Evolutionary conservation across 1,140 invertebrate species (phyloP), one percentile per base, ranked within the genome.

Genomic region (Drosophila repletoides): DNA sequence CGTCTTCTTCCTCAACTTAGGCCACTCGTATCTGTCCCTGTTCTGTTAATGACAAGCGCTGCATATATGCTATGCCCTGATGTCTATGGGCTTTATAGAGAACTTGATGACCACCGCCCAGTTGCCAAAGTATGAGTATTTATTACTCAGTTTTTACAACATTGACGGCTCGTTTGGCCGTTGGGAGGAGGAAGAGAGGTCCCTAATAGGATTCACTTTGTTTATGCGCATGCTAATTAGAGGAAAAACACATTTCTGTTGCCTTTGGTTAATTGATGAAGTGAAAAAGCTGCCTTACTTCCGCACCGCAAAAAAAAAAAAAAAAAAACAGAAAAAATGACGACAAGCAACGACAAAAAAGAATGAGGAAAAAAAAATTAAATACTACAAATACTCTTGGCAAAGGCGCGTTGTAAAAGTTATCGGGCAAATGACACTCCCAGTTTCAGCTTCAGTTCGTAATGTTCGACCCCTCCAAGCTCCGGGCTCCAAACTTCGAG

Each of bases 201-300:
- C 61, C n/a, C 58, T 84, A 83, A 84, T 84, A 83, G 79, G 79
- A 83, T 83, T 76, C 76, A 61, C 69, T 79, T 75, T 83, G 79
- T 83, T 83, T 83, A 83, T 84, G 75, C 86, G 48, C 74, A 83
- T 83, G 79, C 80, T 83, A 83, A 83, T 83, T 84, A 84, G 79
- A 83, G 79, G 61, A 83, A 77, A 83, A 76, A 79, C 76, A 80
- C 71, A 80, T 67, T 86, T 83, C 52, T 83, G 74, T 53, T 79
- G 79, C 80, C 74, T 64, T 83, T 77, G 80, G 61, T 84, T 83
- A 83, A 83, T 83, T 83, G 79, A 83, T 86, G 79, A 83, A 83
- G 77, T 79, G 80, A 84, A 84, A 79, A 74, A 56, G 65, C 64
- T 67, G 64, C 46, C 46, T 38, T 36, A 19, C 38, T 45, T 67